Evolutionary conservation across 2,888 invertebrate genomes (phyloP).

Genomic region (Pomacea canaliculata): DNA sequence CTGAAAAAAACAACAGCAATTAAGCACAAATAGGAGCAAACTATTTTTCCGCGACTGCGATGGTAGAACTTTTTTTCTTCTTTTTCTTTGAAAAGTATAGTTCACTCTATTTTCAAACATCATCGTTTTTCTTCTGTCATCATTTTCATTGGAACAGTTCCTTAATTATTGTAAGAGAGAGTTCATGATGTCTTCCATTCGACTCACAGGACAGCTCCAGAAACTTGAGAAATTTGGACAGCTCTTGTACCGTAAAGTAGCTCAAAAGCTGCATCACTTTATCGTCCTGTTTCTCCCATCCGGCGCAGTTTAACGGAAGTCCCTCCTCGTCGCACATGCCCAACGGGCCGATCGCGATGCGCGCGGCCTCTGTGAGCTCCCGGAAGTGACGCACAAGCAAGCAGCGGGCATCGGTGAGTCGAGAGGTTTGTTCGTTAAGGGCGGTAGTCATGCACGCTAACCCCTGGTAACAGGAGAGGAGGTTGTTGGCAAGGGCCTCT

Average conservation of each 20-base stretch:
- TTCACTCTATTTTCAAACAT: no score
- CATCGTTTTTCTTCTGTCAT: no score
- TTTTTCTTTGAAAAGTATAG: no score
- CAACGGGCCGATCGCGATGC: background rate
- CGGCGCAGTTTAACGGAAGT: background rate
- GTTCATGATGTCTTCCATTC: background rate
- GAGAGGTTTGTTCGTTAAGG: background rate
- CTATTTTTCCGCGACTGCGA: no score
- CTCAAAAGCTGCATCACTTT: background rate
- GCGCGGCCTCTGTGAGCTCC: background rate
- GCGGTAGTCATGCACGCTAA: background rate
- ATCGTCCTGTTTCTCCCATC: background rate
- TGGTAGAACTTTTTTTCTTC: no score
- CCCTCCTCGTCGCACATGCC: slow-evolving; percentile 1
- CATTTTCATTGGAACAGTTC: no score
- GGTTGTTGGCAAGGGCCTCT: slow-evolving; percentile 1
- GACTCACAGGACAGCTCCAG: background rate
- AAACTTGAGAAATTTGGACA: background rate
- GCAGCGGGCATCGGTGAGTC: background rate
- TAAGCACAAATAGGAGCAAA: no score
- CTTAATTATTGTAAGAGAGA: no score
- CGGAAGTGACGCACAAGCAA: background rate
- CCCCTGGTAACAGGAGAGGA: background rate
- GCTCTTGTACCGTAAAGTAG: background rate
- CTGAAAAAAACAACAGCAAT: no score